These are phyloP conservation scores for Rhogogaster chlorosoma DNA, from an alignment of 2,888 invertebrate genomes.

Conservation along the genomic window DNA sequence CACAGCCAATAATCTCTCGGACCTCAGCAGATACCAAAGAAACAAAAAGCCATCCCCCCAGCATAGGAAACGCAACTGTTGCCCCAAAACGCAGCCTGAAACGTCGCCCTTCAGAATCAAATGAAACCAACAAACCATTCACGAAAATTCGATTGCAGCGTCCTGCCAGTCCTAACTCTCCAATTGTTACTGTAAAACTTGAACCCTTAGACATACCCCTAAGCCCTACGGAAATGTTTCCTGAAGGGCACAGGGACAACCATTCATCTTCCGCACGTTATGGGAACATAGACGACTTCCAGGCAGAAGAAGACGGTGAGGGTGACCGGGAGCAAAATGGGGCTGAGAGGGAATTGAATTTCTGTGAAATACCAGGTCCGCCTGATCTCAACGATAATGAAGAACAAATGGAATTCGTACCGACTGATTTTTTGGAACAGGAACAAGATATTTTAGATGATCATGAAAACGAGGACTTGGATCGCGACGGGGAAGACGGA, in stretches of 20 bases:
- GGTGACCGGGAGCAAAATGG: slow-evolving; percentile 64
- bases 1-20: slow-evolving; percentile 63
- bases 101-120: slow-evolving; percentile 66
- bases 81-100: slow-evolving; percentile 72
- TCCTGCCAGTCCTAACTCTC: slow-evolving; percentile 67
- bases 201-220: slow-evolving; percentile 74
- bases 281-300: slow-evolving; percentile 69
- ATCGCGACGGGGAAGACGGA: slow-evolving; percentile 63
- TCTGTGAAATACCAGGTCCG: slow-evolving; percentile 66
- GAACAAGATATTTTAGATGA: slow-evolving; percentile 75
- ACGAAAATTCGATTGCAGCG: slow-evolving; percentile 74
- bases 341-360: slow-evolving; percentile 67
- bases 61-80: slow-evolving; percentile 53
- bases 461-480: slow-evolving; percentile 61
- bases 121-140: slow-evolving; percentile 67
- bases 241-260: slow-evolving; percentile 66
- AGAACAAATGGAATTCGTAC: slow-evolving; percentile 76
- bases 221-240: slow-evolving; percentile 71
- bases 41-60: slow-evolving; percentile 62
- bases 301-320: slow-evolving; percentile 74
- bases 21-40: slow-evolving; percentile 68
- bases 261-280: slow-evolving; percentile 68
- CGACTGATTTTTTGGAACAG: slow-evolving; percentile 76
- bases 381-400: slow-evolving; percentile 70
- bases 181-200: slow-evolving; percentile 68